These are phyloP conservation scores for Lissonota sp. DNA, from an alignment of 2,888 invertebrate genomes.

Conservation along the genomic window DNA sequence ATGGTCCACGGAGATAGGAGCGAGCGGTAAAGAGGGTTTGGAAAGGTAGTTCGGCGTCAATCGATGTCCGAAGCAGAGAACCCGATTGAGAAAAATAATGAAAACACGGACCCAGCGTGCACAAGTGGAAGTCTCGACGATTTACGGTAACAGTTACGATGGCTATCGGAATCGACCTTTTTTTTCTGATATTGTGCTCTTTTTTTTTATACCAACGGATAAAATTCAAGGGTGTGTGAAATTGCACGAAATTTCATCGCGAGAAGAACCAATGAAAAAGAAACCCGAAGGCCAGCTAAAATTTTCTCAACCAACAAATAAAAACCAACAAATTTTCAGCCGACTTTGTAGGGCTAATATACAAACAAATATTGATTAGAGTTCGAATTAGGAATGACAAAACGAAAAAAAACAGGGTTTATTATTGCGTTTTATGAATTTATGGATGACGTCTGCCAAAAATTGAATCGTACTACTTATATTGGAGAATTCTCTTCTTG, in stretches of 20 bases:
- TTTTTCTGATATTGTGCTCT: background rate
- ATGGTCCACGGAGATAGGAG: background rate
- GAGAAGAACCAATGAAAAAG: too few relatives aligned
- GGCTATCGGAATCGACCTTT: constrained; percentile 3
- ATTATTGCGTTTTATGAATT: too few relatives aligned
- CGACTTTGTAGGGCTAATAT: too few relatives aligned
- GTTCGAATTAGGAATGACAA: too few relatives aligned
- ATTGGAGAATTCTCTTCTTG: background rate
- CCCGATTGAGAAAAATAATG: constrained; percentile 25
- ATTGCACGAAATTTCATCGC: background rate
- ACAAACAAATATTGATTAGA: too few relatives aligned
- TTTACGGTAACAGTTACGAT: background rate
- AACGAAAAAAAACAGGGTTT: background rate
- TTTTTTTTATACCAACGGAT: background rate
- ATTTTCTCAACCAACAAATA: too few relatives aligned
- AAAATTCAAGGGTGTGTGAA: background rate
- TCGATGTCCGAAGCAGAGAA: constrained; percentile 7
- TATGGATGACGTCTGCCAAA: constrained; percentile 7
- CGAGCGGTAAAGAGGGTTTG: background rate
- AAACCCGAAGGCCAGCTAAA: too few relatives aligned
- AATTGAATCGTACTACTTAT: constrained; percentile 23
- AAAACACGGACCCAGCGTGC: background rate
- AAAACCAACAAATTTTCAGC: too few relatives aligned
- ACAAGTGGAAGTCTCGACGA: background rate
- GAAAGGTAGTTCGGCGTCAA: background rate